Evolutionary conservation across 1,140 invertebrate genomes (phyloP), one percentile per base, ranked within the genome.

Genomic region (Nasonia giraulti): DNA sequence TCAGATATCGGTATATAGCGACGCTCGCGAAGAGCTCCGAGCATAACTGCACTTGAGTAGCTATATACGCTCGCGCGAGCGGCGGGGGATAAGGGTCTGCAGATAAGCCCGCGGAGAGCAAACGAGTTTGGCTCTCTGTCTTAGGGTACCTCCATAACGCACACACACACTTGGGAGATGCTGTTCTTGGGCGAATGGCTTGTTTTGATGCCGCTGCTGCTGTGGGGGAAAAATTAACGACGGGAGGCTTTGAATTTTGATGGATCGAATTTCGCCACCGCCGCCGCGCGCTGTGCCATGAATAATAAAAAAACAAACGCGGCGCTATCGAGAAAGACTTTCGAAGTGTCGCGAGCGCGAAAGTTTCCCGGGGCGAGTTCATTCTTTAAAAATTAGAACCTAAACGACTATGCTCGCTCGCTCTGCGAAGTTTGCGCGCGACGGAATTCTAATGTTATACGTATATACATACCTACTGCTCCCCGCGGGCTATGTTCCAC

Each of bases 21-120:
- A 40, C 20, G 68, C 2, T 37, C 10, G 11, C 14, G 27, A 55
- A 55, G 40, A 44, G 40, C 74, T 44, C 3, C 7, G 44, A 23
- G 66, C 75, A 83, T 78, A 83, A 79, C 76, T 80, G 83, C 69
- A 74, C 69, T 80, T 31, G 47, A 80, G 50, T 8, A 27, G 47
- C 50, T 84, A 71, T 62, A 50, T 50, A 62, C 33, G 33, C 33
- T 62, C 23, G 7, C 33, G 80, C 23, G n/a, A 55, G 17, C 73
- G 69, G 17, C 27, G n/a, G 27, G 17, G 81, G 55, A 76, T 76
- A 83, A 83, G 74, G 76, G 82, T 5, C 55, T 62, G 55, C 17
- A 66, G 74, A 83, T 77, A 83, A 83, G 82, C 71, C 7, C 12
- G 17, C 37, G 44, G 20, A 12, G 66, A 23, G 73, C 14, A 55